A percentile compares a stretch with the other conserved stretches of the same genome.
phyloP scores from a whole-genome alignment of 2,888 invertebrate species.

The Pseudococcus jackbeardsleyi region DNA sequence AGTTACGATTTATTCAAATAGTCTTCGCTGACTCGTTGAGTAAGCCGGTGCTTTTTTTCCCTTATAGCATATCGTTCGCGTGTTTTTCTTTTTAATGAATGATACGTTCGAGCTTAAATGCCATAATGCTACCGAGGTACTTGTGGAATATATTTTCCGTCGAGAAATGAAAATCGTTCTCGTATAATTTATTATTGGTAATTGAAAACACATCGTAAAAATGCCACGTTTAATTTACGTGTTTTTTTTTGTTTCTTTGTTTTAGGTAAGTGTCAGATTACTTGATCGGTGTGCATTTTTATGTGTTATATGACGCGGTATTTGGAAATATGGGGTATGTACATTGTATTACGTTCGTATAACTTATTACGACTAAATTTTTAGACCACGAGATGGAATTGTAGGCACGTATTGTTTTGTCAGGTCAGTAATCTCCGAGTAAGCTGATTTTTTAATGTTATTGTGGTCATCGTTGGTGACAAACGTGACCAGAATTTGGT shows the following conservation, averaged over 20 bases:
- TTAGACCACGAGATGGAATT: neutral
- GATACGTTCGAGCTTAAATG: conserved; percentile 36
- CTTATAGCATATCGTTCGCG: neutral
- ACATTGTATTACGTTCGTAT: neutral
- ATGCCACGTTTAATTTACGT: neutral
- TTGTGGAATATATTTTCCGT: neutral
- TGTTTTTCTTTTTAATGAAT: conserved; percentile 29
- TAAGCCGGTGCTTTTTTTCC: neutral
- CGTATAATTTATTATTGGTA: neutral
- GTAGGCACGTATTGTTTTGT: neutral
- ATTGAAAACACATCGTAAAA: neutral
- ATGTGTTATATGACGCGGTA: no score
- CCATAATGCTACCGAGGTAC: conserved; percentile 27
- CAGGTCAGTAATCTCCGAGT: conserved; percentile 28
- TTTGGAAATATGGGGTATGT: neutral
- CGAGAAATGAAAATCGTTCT: neutral
- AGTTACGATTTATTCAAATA: conserved; percentile 34
- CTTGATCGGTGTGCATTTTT: neutral
- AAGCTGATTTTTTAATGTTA: neutral
- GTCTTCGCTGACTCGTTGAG: conserved; percentile 13
- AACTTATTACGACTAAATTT: neutral
- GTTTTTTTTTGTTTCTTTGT: conserved; percentile 10
- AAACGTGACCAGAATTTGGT: conserved; percentile 3
- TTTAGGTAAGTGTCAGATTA: conserved; percentile 40
- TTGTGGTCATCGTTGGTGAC: neutral